These are phyloP conservation scores for Phrynocephalus forsythii DNA, from an alignment of 2,797 vertebrate genomes.

Conservation along the genomic window DNA sequence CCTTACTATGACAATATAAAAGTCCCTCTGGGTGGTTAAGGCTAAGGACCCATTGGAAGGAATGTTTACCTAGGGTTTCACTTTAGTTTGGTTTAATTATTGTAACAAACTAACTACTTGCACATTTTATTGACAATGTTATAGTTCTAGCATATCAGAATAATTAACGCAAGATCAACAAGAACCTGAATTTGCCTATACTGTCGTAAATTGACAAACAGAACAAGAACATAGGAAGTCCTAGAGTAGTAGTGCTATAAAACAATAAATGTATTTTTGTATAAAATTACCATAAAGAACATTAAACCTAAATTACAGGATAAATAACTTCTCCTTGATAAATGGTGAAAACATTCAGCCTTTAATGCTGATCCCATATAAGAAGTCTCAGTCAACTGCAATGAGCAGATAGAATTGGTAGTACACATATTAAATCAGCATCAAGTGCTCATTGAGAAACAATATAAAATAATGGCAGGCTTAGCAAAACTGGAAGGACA, in stretches of 20 bases:
- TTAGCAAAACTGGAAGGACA: not conserved
- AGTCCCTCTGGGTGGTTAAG: not conserved
- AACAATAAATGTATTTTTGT: not conserved
- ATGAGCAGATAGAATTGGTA: not conserved
- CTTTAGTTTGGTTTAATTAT: not conserved
- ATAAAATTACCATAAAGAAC: not conserved
- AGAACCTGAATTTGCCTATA: too few species aligned
- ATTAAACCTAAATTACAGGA: constrained; percentile 4
- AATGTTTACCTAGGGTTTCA: not conserved
- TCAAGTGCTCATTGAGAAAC: not conserved
- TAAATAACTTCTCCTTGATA: not conserved
- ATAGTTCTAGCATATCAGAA: too few species aligned
- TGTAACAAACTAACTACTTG: not conserved
- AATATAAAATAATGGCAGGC: not conserved
- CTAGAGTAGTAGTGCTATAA: too few species aligned
- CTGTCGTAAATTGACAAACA: too few species aligned
- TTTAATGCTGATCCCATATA: not conserved
- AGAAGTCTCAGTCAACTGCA: not conserved
- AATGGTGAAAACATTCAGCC: not conserved
- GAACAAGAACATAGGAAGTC: too few species aligned
- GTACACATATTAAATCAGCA: not conserved
- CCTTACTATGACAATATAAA: not conserved
- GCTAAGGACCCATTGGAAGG: not conserved
- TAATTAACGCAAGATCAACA: too few species aligned
- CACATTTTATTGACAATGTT: not conserved